Evolutionary conservation across 2,797 vertebrate genomes (phyloP).

Genomic region (Tiaroga cobitis): DNA sequence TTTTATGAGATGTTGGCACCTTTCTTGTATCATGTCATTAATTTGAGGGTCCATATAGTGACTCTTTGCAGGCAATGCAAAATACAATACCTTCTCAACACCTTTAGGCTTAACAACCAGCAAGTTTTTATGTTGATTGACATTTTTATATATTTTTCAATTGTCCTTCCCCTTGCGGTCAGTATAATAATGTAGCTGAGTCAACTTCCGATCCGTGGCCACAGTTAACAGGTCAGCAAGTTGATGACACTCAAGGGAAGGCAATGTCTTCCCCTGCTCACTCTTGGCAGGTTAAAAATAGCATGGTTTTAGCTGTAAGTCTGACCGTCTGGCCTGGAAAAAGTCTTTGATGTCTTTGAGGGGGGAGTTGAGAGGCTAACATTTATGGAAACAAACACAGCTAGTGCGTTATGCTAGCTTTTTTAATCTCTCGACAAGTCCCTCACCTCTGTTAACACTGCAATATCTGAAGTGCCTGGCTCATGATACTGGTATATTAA

Average conservation of each 20-base stretch:
- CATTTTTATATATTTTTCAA: constrained; percentile 41
- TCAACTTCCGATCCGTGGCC: constrained; percentile 12
- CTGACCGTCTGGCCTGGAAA: constrained; percentile 61
- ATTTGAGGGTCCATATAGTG: constrained; percentile 2
- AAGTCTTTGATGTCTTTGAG: constrained; percentile 44
- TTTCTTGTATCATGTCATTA: constrained; percentile 26
- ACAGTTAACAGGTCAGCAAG: constrained; percentile 37
- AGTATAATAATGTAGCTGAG: constrained; percentile 3
- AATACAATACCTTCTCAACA: constrained; percentile 27
- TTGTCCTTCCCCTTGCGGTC: constrained; percentile 5
- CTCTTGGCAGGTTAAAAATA: constrained; percentile 53
- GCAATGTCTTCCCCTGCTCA: constrained; percentile 39
- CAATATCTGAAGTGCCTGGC: constrained; percentile 65
- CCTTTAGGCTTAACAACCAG: constrained; percentile 17
- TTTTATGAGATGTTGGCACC: constrained; percentile 54
- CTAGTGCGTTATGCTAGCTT: constrained; percentile 40
- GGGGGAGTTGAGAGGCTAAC: constrained; percentile 38
- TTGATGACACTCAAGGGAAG: constrained; percentile 43
- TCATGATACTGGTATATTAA: constrained; percentile 61
- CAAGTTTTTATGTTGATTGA: constrained; percentile 10
- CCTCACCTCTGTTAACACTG: constrained; percentile 58
- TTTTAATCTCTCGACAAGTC: constrained; percentile 44
- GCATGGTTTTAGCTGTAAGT: constrained; percentile 62
- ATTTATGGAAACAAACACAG: constrained; percentile 37
- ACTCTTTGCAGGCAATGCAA: constrained; percentile 18